These are phyloP conservation scores for Erythrolamprus reginae DNA, from an alignment of 2,113 vertebrate genomes.

Conservation along the genomic window DNA sequence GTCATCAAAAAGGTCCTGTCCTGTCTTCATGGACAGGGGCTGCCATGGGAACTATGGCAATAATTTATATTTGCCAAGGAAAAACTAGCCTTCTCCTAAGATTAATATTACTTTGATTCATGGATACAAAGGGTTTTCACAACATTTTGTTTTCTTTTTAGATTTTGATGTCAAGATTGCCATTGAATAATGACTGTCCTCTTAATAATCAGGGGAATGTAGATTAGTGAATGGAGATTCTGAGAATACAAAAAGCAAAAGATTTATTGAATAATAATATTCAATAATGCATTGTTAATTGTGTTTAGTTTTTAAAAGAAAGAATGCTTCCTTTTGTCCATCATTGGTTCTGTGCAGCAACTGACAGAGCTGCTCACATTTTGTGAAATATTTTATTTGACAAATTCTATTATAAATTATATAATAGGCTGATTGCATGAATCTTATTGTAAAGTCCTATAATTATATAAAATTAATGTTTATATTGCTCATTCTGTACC, in stretches of 20 bases:
- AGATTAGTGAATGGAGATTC: neutral
- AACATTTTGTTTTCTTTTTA: neutral
- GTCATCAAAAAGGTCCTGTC: neutral
- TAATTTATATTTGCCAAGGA: neutral
- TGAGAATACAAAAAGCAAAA: neutral
- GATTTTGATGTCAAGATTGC: neutral
- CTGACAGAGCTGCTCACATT: neutral
- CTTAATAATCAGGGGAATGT: neutral
- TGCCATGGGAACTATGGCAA: neutral
- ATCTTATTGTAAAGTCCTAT: neutral
- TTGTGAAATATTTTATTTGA: neutral
- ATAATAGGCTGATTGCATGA: neutral
- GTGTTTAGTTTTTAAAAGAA: neutral
- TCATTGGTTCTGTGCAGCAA: neutral
- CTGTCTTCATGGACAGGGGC: neutral
- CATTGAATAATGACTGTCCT: neutral
- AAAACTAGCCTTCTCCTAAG: neutral
- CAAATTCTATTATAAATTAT: neutral
- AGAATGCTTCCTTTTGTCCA: neutral
- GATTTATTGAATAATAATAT: neutral
- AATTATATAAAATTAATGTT: neutral
- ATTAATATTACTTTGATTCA: neutral
- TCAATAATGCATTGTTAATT: neutral
- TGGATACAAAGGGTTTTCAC: neutral
- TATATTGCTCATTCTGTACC: neutral